Evolutionary conservation across 2,113 vertebrate species (phyloP).

Genomic region (Lepus timidus): DNA sequence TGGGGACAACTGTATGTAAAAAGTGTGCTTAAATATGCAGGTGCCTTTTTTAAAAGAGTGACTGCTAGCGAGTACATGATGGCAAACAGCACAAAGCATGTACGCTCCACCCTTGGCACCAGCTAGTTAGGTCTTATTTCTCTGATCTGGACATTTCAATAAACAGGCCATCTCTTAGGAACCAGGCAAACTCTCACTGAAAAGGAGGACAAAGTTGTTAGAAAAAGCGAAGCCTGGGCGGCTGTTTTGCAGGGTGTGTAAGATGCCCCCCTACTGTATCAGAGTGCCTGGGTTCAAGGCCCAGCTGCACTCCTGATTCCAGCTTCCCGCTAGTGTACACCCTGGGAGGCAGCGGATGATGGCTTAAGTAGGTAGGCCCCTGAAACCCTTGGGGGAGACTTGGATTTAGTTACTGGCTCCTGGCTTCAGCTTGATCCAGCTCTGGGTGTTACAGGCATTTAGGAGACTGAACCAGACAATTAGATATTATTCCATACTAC

Average conservation of each 20-base stretch:
- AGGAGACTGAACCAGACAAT: background rate
- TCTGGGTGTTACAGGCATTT: no score
- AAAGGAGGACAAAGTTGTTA: background rate
- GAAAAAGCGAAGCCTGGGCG: background rate
- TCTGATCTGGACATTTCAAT: constrained; percentile 52
- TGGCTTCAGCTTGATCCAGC: no score
- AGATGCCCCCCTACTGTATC: no score
- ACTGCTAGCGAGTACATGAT: background rate
- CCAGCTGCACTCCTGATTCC: no score
- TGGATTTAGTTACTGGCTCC: no score
- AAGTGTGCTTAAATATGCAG: constrained; percentile 52
- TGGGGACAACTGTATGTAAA: constrained; percentile 60
- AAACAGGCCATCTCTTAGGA: constrained; percentile 45
- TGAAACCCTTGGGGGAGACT: no score
- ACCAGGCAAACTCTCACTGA: background rate
- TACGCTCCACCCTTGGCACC: background rate
- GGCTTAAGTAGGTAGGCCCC: no score
- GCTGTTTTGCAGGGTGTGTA: no score
- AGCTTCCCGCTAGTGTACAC: no score
- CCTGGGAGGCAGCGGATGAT: no score
- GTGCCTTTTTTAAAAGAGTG: constrained; percentile 6
- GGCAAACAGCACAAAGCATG: background rate
- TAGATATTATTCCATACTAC: background rate
- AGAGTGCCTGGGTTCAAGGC: no score
- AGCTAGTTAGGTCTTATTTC: constrained; percentile 38